Evolutionary conservation across 1,140 invertebrate species (phyloP), one percentile per base, ranked within the genome.

Genomic region (Tetramorium simillimum): DNA sequence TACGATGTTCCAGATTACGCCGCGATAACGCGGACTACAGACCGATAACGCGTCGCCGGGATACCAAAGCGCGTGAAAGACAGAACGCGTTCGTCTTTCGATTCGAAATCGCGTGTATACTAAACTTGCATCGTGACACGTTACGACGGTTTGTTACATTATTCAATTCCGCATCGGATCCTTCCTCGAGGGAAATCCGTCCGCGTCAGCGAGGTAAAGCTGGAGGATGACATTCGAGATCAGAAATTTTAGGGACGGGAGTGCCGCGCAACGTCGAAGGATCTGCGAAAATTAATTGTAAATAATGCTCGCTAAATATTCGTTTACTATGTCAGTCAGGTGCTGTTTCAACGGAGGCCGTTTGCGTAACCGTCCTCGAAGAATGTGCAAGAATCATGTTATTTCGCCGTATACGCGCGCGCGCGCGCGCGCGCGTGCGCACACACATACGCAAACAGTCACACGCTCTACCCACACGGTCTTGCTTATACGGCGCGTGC

Each of bases 1-100:
- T 89, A 82, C 53, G 12, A 76, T 65, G 37, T 56, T 69, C 49
- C n/a, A 73, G 77, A 49, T 86, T 70, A n/a, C 18, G 12, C 37
- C 46, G 21, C 49, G 85, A 89, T 90, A 89, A 89, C 33, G 51
- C 33, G 60, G 70, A 72, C 40, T 78, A 70, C 24, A 65, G 40
- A 18, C 58, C 33, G 85, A 90, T 90, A 86, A 80, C 53, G 78
- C 49, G 28, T 33, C 24, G 12, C 10, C 49, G 40, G 40, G 33
- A 21, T 82, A 51, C 60, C 65, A 63, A 63, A 85, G 14, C n/a
- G n/a, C 43, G 58, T 40, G 67, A 16, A 21, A 86, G 63, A 60
- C 40, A 33, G 33, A 33, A 33, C 33, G 4, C 33, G 4, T 33
- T 33, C 33, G 33, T 33, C 40, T 43, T 43, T 33, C 33, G 33